Base-by-base conservation (phyloP, 1,140 invertebrate species). In the Calliopsis andreniformis region DNA sequence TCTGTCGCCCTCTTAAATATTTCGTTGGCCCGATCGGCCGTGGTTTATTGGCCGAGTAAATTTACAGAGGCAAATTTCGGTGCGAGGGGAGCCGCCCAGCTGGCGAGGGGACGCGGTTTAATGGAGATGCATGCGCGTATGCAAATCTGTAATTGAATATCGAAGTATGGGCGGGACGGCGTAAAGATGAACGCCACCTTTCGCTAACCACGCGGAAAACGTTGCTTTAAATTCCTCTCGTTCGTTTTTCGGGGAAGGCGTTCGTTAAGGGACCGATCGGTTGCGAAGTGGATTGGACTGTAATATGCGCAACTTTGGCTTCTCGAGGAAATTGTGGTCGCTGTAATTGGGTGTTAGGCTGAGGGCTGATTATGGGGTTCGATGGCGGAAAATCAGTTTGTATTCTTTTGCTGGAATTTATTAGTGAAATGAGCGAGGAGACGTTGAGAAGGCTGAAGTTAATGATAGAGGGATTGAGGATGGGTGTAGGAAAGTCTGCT, bases 111-210 rank as follows among this genome's bases (percentile, higher is more conserved):
- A 20, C 20, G 8, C 58, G 6, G 35, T 73, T 75, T 67, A 75
- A 75, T 75, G 71, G 71, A 75, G 71, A 75, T 75, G 71, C 71
- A 67, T 66, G 71, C 71, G 28, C 62, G 71, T 75, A 75, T 75
- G 71, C 71, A 75, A 75, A 75, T 75, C 20, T 30, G 51, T 75
- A 75, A 75, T 75, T 75, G 71, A 75, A 75, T 75, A 75, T 75
- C 71, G 71, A 56, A 23, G 51, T 20, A n/a, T 12, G 18, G 45
- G 69, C 32, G 71, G 71, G 3, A 16, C 49, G 62, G 71, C 1
- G 3, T 23, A 25, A 56, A 45, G 62, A 67, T 66, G 47, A 67
- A 67, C 71, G 71, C 20, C 39, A 75, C 51, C 56, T 66, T 47
- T 67, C 42, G 49, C 58, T 67, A 28, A 67, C 47, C 59, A 20